A percentile compares a stretch with the other conserved stretches of the same genome.
Conservation (phyloP, 1,140 invertebrate species). For the Drosophila rufa region DNA sequence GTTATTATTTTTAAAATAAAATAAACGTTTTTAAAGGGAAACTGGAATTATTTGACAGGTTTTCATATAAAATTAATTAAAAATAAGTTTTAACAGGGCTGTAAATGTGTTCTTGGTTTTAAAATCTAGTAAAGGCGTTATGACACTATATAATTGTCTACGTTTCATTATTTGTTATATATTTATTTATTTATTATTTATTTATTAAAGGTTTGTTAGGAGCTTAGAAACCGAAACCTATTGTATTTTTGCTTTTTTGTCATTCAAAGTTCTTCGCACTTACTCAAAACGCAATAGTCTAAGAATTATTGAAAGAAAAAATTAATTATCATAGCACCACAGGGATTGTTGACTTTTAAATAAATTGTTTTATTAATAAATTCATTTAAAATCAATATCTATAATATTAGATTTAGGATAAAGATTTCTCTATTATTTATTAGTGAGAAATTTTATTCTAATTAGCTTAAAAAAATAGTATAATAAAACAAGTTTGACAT, state of each 20-base stretch:
- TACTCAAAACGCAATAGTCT: no score
- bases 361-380: no score
- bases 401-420: neutral
- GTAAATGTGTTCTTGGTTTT: neutral
- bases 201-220: neutral
- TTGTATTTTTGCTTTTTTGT: no score
- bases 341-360: neutral
- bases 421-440: neutral
- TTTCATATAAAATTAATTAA: neutral
- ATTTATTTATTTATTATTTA: no score
- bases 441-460: no score
- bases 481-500: neutral
- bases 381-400: neutral
- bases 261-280: neutral
- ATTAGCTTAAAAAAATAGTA: neutral
- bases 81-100: no score
- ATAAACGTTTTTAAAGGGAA: no score
- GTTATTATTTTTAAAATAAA: neutral
- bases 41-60: neutral
- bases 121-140: neutral
- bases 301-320: no score
- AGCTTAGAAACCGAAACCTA: neutral
- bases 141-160: neutral
- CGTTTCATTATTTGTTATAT: no score
- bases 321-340: neutral